Evolutionary conservation across 1,140 invertebrate species (phyloP).

Genomic region (Euura saliciscinereae): DNA sequence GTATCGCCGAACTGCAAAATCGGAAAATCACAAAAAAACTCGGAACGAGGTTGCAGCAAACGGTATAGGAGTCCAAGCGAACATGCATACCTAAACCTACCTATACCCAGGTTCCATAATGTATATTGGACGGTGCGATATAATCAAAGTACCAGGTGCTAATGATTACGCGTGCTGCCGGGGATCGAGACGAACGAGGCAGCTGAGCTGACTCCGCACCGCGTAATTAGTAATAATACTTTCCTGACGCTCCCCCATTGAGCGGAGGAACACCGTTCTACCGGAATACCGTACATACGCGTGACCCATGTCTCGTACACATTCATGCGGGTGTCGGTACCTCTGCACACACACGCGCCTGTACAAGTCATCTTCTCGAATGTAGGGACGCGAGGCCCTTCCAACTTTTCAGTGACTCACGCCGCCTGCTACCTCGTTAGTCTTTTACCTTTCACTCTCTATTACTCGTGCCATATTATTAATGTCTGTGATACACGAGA

Average conservation of each 20-base stretch:
- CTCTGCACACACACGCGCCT: neutral
- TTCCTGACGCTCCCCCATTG: constrained; percentile 26
- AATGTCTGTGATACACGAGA: constrained; percentile 8
- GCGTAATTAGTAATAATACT: constrained; percentile 13
- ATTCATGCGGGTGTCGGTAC: neutral
- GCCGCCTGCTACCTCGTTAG: constrained; percentile 10
- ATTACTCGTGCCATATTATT: constrained; percentile 4
- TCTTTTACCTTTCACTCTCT: neutral
- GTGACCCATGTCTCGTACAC: neutral
- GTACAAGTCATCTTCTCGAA: constrained; percentile 14
- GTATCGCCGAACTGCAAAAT: too few species aligned
- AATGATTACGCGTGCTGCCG: constrained; percentile 46
- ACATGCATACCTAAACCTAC: too few species aligned
- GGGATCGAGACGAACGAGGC: constrained; percentile 23
- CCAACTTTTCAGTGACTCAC: constrained; percentile 27
- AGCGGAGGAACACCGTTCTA: neutral
- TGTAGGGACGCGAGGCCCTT: neutral
- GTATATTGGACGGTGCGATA: constrained; percentile 36
- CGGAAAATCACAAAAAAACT: too few species aligned
- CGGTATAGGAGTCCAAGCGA: too few species aligned
- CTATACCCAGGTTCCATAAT: neutral
- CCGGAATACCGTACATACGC: neutral
- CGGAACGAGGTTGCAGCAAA: too few species aligned
- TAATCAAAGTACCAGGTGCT: constrained; percentile 60
- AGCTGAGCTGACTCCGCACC: constrained; percentile 39